A percentile compares a stretch with the other conserved stretches of the same genome.
phyloP scores from a whole-genome alignment of 1,140 invertebrate species.

The Drosophila trapezifrons region DNA sequence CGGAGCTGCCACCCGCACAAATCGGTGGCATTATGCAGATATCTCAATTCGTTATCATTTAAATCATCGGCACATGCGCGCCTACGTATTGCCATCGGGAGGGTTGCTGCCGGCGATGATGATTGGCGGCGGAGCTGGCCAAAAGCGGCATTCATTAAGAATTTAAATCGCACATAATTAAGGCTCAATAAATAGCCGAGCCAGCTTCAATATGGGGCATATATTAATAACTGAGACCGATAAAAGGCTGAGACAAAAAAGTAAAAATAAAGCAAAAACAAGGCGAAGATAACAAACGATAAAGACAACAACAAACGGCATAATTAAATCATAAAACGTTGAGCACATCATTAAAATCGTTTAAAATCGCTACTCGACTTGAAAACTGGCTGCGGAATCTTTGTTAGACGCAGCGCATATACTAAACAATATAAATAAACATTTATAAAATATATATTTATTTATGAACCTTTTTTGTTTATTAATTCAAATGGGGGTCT shows the following conservation, averaged over 20 bases:
- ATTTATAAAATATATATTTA: slow-evolving; percentile 67
- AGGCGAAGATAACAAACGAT: slow-evolving; percentile 48
- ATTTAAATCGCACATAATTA: slow-evolving; percentile 81
- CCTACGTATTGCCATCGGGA: slow-evolving; percentile 27
- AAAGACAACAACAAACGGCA: slow-evolving; percentile 64
- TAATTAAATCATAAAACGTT: slow-evolving; percentile 81
- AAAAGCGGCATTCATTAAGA: slow-evolving; percentile 78
- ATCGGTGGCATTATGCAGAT: slow-evolving; percentile 64
- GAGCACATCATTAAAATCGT: slow-evolving; percentile 81
- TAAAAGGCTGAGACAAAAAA: slow-evolving; percentile 21
- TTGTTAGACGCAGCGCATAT: slow-evolving; percentile 28
- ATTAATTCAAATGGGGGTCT: slow-evolving; percentile 80
- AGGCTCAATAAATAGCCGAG: slow-evolving; percentile 72
- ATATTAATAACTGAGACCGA: slow-evolving; percentile 51
- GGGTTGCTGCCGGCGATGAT: slow-evolving; percentile 11
- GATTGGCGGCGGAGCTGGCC: slow-evolving; percentile 32
- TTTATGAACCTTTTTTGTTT: slow-evolving; percentile 75
- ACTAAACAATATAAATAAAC: slow-evolving; percentile 48
- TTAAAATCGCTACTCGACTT: slow-evolving; percentile 77
- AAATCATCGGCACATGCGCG: slow-evolving; percentile 72
- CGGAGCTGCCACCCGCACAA: slow-evolving; percentile 27
- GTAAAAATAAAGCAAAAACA: slow-evolving; percentile 27
- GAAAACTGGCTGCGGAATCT: slow-evolving; percentile 50
- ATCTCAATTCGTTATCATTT: slow-evolving; percentile 71
- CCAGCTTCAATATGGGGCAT: slow-evolving; percentile 74